Evolutionary conservation across 2,113 vertebrate species (phyloP).

Genomic region (Brachypteracias leptosomus): DNA sequence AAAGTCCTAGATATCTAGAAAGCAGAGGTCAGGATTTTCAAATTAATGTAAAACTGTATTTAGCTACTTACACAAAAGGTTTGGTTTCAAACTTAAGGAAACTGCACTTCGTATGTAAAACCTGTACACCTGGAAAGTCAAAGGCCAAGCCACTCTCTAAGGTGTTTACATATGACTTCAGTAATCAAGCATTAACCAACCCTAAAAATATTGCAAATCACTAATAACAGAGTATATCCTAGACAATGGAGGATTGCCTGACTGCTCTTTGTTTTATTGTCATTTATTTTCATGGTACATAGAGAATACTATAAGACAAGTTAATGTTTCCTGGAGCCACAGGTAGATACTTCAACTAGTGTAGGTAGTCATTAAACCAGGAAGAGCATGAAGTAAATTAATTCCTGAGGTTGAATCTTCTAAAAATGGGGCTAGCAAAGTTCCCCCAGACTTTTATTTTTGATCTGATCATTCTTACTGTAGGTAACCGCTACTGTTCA

Average conservation of each 20-base stretch:
- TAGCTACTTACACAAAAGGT: neutral
- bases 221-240: neutral
- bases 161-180: neutral
- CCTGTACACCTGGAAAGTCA: neutral
- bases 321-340: neutral
- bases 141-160: neutral
- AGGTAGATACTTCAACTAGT: neutral
- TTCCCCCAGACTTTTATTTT: neutral
- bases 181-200: neutral
- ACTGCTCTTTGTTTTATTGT: neutral
- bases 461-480: neutral
- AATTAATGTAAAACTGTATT: neutral
- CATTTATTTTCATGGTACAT: neutral
- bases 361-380: neutral
- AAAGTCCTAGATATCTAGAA: neutral
- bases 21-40: neutral
- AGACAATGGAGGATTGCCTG: neutral
- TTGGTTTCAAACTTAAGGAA: neutral
- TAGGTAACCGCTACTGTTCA: neutral
- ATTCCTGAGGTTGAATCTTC: neutral
- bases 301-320: neutral
- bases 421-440: neutral
- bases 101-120: neutral
- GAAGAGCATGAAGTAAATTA: neutral
- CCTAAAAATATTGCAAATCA: neutral